Evolutionary conservation across 2,888 invertebrate species (phyloP).

Genomic region (Unio pictorum): DNA sequence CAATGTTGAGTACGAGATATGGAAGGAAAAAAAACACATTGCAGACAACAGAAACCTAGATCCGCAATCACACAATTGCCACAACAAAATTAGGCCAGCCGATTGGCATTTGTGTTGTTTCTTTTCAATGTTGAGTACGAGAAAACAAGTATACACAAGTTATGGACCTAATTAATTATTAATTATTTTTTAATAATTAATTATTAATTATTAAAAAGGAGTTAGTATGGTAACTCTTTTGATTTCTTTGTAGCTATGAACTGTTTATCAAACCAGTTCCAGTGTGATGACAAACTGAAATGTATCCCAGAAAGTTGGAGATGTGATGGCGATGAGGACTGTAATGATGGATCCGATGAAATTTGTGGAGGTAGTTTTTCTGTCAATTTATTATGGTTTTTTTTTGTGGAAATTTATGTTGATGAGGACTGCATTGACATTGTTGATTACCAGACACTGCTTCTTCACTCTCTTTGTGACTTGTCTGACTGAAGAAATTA

Average conservation of each 20-base stretch:
- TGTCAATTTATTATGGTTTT: neutral
- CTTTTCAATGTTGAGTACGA: too few species aligned
- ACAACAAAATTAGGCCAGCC: too few species aligned
- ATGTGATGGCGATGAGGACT: conserved; percentile 51
- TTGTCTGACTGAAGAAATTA: too few species aligned
- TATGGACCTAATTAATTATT: too few species aligned
- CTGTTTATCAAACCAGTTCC: conserved; percentile 74
- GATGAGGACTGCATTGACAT: neutral
- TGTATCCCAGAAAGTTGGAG: conserved; percentile 46
- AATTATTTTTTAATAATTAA: neutral
- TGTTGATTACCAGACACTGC: neutral
- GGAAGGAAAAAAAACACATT: too few species aligned
- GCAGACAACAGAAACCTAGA: too few species aligned
- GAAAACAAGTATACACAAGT: too few species aligned
- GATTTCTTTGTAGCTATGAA: conserved; percentile 63
- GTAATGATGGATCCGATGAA: conserved; percentile 46
- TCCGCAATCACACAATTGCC: too few species aligned
- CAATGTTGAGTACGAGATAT: too few species aligned
- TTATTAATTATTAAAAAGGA: neutral
- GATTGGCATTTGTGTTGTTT: too few species aligned
- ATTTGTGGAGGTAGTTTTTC: conserved; percentile 7
- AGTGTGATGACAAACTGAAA: conserved; percentile 55
- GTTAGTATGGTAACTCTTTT: neutral
- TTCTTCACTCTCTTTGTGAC: too few species aligned
- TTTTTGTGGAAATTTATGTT: neutral